Evolutionary conservation across 2,888 invertebrate genomes (phyloP).

Genomic region (Nymphalis urticae): DNA sequence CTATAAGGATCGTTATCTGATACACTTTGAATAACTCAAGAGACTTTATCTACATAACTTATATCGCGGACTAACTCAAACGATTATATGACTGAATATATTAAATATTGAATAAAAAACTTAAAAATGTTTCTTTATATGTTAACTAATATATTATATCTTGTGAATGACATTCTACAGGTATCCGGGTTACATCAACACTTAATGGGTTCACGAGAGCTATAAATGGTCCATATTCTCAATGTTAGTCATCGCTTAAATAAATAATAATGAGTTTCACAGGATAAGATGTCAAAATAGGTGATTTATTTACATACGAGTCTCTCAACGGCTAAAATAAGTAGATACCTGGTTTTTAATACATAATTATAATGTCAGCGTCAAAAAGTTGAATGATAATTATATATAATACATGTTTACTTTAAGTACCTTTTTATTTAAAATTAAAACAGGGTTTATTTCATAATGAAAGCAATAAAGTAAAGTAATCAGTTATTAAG

Average conservation of each 20-base stretch:
- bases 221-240: conserved; percentile 36
- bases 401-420: neutral
- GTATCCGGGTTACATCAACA: conserved; percentile 41
- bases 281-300: conserved; percentile 22
- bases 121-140: conserved; percentile 3
- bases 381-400: neutral
- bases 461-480: too few species aligned
- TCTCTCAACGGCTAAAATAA: conserved; percentile 2
- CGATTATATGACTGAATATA: too few species aligned
- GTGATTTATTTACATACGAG: conserved; percentile 4
- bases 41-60: neutral
- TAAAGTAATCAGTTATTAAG: too few species aligned
- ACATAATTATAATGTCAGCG: neutral
- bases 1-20: neutral
- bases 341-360: neutral
- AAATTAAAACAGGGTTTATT: too few species aligned
- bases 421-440: neutral
- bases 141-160: conserved; percentile 22
- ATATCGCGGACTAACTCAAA: neutral
- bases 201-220: conserved; percentile 33
- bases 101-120: too few species aligned
- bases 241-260: conserved; percentile 35
- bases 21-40: neutral
- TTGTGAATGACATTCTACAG: conserved; percentile 35
- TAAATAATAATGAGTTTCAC: conserved; percentile 27